phyloP scores from a whole-genome alignment of 2,888 invertebrate species.

The Theristus sp. region DNA sequence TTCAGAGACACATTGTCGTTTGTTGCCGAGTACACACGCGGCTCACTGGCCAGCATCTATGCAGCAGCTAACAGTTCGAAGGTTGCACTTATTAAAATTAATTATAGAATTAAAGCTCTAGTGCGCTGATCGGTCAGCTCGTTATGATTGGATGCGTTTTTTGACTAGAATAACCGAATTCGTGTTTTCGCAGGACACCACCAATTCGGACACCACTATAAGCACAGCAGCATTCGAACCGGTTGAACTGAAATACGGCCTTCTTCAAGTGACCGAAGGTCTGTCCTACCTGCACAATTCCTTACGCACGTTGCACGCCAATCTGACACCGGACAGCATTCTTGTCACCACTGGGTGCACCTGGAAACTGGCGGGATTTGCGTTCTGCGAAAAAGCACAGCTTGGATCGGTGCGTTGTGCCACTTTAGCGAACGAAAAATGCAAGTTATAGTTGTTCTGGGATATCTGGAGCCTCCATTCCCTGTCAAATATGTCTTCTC shows the following conservation, averaged over 20 bases:
- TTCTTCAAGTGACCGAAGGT: slow-evolving; percentile 48
- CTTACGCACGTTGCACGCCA: slow-evolving; percentile 69
- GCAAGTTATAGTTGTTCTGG: too few relatives aligned
- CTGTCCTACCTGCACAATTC: slow-evolving; percentile 75
- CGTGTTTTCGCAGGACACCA: too few relatives aligned
- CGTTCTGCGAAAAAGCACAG: slow-evolving; percentile 51
- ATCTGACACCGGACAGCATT: slow-evolving; percentile 78
- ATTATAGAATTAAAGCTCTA: too few relatives aligned
- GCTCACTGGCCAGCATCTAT: slow-evolving; percentile 10
- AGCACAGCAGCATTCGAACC: slow-evolving; percentile 18
- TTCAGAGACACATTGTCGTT: slow-evolving; percentile 14
- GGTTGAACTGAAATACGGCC: slow-evolving; percentile 23
- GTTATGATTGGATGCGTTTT: too few relatives aligned
- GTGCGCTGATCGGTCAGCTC: too few relatives aligned
- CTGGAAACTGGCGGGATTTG: slow-evolving; percentile 87
- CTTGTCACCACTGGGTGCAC: slow-evolving; percentile 75
- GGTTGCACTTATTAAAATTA: too few relatives aligned
- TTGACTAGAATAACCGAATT: too few relatives aligned
- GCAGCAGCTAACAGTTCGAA: too few relatives aligned
- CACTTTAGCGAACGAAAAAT: too few relatives aligned
- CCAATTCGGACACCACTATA: too few relatives aligned
- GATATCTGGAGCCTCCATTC: too few relatives aligned
- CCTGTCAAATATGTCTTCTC: too few relatives aligned
- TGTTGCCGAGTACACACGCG: slow-evolving; percentile 12
- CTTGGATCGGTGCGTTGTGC: slow-evolving; percentile 32